Conservation (phyloP, 1,140 invertebrate species). For the Drosophila ficusphila region DNA sequence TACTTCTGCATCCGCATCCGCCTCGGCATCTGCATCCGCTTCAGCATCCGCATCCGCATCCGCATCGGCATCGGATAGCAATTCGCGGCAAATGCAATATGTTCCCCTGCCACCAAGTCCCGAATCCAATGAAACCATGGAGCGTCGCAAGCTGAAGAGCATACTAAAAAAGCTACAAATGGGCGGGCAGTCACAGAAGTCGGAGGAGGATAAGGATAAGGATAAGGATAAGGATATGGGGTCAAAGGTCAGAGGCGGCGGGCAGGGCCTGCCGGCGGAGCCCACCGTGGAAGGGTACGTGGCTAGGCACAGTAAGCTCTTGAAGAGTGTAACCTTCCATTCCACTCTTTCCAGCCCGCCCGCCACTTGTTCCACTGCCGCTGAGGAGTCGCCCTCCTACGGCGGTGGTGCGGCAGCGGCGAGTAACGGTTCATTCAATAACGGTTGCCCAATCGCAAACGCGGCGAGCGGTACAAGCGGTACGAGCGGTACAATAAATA, state of each 20-base stretch:
- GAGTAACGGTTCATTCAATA: constrained; percentile 1
- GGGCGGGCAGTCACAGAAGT: constrained; percentile 86
- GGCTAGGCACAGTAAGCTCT: constrained; percentile 93
- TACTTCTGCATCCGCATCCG: constrained; percentile 48
- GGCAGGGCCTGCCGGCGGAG: constrained; percentile 79
- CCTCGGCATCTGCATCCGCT: constrained; percentile 11
- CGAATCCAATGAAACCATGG: constrained; percentile 92
- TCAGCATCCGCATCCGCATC: constrained; percentile 15
- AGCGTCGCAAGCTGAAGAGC: constrained; percentile 92
- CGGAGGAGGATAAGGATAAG: not conserved
- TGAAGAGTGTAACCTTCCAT: constrained; percentile 95
- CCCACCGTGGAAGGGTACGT: constrained; percentile 94
- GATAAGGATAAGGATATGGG: constrained; percentile 83
- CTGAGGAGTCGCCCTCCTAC: constrained; percentile 64
- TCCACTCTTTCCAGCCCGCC: constrained; percentile 92
- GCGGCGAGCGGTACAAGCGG: constrained; percentile 1
- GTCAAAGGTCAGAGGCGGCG: constrained; percentile 85
- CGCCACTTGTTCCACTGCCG: constrained; percentile 85
- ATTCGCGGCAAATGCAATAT: constrained; percentile 78
- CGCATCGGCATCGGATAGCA: constrained; percentile 54
- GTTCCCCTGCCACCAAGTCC: constrained; percentile 86
- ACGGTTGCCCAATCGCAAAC: too few species aligned
- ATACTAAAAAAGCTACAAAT: constrained; percentile 90
- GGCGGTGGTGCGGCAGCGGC: constrained; percentile 29
- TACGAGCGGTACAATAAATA: constrained; percentile 1